Evolutionary conservation across 2,888 invertebrate species (phyloP).

Genomic region (Tetragonula carbonaria): DNA sequence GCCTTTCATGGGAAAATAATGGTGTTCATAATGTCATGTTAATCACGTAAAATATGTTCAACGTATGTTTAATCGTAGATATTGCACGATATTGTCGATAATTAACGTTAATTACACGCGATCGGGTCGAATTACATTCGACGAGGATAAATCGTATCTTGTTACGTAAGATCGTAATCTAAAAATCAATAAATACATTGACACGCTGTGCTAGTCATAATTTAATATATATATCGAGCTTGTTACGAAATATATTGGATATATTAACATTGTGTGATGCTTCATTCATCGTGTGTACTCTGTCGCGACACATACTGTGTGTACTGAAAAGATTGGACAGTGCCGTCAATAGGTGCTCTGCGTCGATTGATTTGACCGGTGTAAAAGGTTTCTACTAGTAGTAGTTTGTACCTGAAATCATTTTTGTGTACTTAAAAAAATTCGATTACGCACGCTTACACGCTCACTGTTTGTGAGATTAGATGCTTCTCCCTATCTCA

Average conservation of each 20-base stretch:
- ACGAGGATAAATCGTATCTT: constrained; percentile 14
- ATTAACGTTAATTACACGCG: constrained; percentile 27
- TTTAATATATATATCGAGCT: constrained; percentile 41
- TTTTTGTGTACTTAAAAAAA: constrained; percentile 41
- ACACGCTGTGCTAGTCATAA: constrained; percentile 53
- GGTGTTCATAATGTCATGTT: constrained; percentile 65
- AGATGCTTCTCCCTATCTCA: background rate
- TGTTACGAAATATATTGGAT: constrained; percentile 36
- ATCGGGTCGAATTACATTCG: background rate
- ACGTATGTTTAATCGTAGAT: constrained; percentile 32
- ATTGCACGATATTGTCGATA: constrained; percentile 46
- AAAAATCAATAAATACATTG: constrained; percentile 44
- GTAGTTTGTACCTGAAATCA: constrained; percentile 43
- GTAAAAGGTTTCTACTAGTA: constrained; percentile 31
- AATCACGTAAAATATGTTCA: constrained; percentile 45
- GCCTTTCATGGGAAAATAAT: constrained; percentile 68
- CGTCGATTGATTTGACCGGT: constrained; percentile 13
- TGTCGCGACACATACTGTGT: constrained; percentile 25
- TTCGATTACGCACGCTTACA: constrained; percentile 27
- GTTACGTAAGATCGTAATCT: constrained; percentile 23
- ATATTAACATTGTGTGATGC: constrained; percentile 27
- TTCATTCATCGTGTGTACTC: constrained; percentile 20
- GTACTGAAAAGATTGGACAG: constrained; percentile 20
- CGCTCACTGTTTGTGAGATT: constrained; percentile 9
- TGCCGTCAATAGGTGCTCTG: background rate